Evolutionary conservation across 2,888 invertebrate species (phyloP).

Genomic region (Coenonympha arcania): DNA sequence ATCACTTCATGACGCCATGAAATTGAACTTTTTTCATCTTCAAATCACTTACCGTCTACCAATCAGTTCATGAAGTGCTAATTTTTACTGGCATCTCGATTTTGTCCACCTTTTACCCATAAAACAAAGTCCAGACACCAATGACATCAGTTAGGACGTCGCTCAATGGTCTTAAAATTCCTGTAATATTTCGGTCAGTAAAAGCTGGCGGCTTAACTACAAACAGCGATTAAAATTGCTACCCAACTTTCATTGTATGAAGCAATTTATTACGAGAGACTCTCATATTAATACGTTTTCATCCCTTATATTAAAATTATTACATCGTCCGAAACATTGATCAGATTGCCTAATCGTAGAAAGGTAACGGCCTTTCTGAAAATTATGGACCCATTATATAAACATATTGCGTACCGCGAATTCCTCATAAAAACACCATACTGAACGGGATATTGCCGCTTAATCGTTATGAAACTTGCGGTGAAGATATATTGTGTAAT

Average conservation of each 20-base stretch:
- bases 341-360: constrained; percentile 22
- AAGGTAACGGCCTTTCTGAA: constrained; percentile 35
- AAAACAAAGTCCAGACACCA: background rate
- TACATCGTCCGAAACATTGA: constrained; percentile 16
- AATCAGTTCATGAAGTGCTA: too few relatives aligned
- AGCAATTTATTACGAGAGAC: constrained; percentile 5
- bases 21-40: too few relatives aligned
- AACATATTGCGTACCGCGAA: constrained; percentile 56
- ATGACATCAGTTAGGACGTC: background rate
- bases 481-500: background rate
- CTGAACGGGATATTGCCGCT: constrained; percentile 38
- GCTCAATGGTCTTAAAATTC: constrained; percentile 1
- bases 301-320: constrained; percentile 8
- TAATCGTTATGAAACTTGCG: background rate
- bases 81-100: background rate
- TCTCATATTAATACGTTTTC: constrained; percentile 1
- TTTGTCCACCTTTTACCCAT: background rate
- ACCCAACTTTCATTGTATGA: background rate
- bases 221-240: constrained; percentile 1
- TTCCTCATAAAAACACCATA: constrained; percentile 62
- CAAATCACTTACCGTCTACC: background rate
- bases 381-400: constrained; percentile 55
- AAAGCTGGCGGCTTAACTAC: background rate
- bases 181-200: background rate
- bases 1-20: too few relatives aligned